phyloP scores from a whole-genome alignment of 2,888 invertebrate genomes.

The Mycalesis mineus region DNA sequence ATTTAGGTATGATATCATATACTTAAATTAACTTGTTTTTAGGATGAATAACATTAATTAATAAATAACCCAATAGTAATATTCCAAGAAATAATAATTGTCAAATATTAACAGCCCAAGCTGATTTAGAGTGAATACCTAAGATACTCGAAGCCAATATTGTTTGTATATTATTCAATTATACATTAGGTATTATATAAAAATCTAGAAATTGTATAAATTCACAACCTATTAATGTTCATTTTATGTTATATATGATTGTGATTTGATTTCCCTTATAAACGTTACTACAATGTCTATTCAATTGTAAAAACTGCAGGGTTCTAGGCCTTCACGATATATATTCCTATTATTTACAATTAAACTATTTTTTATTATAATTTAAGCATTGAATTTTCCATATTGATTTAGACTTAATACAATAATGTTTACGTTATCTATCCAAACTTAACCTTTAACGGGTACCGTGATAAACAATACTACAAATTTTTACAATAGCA shows the following conservation, averaged over 20 bases:
- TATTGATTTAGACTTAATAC: neutral
- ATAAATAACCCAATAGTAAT: no score
- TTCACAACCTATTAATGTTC: constrained; percentile 77
- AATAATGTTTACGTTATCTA: no score
- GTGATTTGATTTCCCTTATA: constrained; percentile 39
- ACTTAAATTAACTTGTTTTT: no score
- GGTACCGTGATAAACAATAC: no score
- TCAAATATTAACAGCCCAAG: constrained; percentile 33
- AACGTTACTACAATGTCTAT: constrained; percentile 21
- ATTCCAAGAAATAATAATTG: neutral
- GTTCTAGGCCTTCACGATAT: constrained; percentile 49
- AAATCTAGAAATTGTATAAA: constrained; percentile 78
- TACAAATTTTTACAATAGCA: no score
- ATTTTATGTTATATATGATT: constrained; percentile 50
- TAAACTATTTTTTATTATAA: neutral
- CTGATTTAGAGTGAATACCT: constrained; percentile 33
- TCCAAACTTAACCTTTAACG: no score
- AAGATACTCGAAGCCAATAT: constrained; percentile 20
- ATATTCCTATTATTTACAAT: constrained; percentile 22
- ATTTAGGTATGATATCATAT: no score
- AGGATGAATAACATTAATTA: no score
- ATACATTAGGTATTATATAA: constrained; percentile 52
- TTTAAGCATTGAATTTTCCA: neutral
- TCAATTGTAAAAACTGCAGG: constrained; percentile 24
- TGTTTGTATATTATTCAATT: constrained; percentile 35